Evolutionary conservation across 1,140 invertebrate genomes (phyloP).

Genomic region (Tetramorium alpestre): DNA sequence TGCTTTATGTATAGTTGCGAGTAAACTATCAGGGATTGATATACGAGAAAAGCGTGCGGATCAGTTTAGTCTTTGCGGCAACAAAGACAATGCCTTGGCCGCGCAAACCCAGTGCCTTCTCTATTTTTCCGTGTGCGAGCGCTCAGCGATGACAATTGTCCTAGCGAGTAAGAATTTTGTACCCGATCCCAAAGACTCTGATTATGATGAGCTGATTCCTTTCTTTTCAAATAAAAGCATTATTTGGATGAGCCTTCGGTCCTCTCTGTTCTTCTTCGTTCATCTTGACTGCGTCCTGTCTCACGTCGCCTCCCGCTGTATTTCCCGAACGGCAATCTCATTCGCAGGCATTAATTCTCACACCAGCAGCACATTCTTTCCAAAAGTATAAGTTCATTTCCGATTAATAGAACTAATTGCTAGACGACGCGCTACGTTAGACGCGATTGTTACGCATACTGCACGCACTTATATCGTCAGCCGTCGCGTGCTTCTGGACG

Average conservation of each 20-base stretch:
- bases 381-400: slow-evolving; percentile 3
- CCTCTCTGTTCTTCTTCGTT: slow-evolving; percentile 35
- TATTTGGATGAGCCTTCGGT: slow-evolving; percentile 57
- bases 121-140: slow-evolving; percentile 28
- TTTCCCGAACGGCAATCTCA: neutral
- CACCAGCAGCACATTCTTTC: neutral
- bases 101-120: neutral
- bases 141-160: neutral
- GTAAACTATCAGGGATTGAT: neutral
- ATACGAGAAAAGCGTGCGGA: neutral
- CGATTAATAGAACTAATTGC: slow-evolving; percentile 40
- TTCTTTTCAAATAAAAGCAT: slow-evolving; percentile 76
- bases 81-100: slow-evolving; percentile 36
- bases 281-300: neutral
- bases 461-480: slow-evolving; percentile 33
- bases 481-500: slow-evolving; percentile 28
- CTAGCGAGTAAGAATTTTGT: slow-evolving; percentile 80
- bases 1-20: neutral
- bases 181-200: slow-evolving; percentile 78
- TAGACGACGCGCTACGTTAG: neutral
- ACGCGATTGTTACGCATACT: slow-evolving; percentile 41
- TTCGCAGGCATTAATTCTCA: slow-evolving; percentile 10
- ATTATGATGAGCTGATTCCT: slow-evolving; percentile 70
- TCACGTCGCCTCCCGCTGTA: neutral
- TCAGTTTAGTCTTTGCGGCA: slow-evolving; percentile 9